Conservation (phyloP, 2,888 invertebrate species). For the Apamea monoglypha region DNA sequence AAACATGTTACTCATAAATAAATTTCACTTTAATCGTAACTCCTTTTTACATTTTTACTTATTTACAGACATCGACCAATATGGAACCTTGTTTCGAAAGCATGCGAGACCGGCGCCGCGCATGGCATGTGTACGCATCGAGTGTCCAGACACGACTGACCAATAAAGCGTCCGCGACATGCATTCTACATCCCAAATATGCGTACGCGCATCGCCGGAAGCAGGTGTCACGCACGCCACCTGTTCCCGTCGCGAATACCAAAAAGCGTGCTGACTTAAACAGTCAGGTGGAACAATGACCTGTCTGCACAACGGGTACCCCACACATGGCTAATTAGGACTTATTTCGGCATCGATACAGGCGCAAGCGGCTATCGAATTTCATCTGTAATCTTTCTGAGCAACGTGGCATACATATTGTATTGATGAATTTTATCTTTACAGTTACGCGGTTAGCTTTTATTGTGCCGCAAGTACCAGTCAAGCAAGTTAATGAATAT, state of each 20-base stretch:
- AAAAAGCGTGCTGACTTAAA: constrained; percentile 69
- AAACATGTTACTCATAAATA: constrained; percentile 40
- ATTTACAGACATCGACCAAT: constrained; percentile 52
- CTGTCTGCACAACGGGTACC: constrained; percentile 68
- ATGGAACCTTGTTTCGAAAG: constrained; percentile 57
- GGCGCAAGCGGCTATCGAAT: constrained; percentile 50
- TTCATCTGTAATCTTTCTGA: constrained; percentile 54
- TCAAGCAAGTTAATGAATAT: constrained; percentile 48
- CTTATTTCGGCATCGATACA: constrained; percentile 62
- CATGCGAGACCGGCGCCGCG: constrained; percentile 46
- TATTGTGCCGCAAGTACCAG: constrained; percentile 49
- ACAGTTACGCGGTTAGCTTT: constrained; percentile 58
- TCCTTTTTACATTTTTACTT: constrained; percentile 38
- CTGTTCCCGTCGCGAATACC: constrained; percentile 83
- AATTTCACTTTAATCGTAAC: constrained; percentile 48
- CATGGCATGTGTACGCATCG: constrained; percentile 56
- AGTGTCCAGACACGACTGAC: constrained; percentile 67
- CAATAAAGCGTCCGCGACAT: constrained; percentile 67
- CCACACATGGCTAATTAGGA: constrained; percentile 65
- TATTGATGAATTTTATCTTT: constrained; percentile 42
- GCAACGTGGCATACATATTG: constrained; percentile 53
- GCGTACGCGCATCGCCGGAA: constrained; percentile 79
- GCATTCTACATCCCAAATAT: constrained; percentile 71
- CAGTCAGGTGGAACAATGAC: constrained; percentile 79
- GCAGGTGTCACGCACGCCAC: constrained; percentile 83